Percentiles rank a stretch among this genome's conserved stretches.
Evolutionary conservation across 2,113 vertebrate genomes (phyloP).

Genomic region (Epinephelus moara): DNA sequence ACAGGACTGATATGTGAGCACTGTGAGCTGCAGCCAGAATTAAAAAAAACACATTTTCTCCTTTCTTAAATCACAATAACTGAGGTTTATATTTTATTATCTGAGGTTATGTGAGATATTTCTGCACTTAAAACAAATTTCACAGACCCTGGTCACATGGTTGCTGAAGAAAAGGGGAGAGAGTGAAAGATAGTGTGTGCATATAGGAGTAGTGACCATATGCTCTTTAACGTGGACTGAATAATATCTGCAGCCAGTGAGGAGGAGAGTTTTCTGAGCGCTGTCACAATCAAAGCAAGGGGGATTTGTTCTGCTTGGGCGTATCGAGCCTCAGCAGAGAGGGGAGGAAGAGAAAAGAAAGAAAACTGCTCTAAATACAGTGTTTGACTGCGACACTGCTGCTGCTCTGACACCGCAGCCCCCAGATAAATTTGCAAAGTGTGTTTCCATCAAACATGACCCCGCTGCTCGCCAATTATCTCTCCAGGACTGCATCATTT

Average conservation of each 20-base stretch:
- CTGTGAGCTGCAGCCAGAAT: neutral
- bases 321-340: slow-evolving; percentile 43
- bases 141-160: neutral
- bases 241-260: slow-evolving; percentile 29
- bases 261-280: slow-evolving; percentile 17
- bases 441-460: slow-evolving; percentile 80
- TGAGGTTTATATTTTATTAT: neutral
- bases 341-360: slow-evolving; percentile 28
- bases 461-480: slow-evolving; percentile 78
- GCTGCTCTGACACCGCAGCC: slow-evolving; percentile 18
- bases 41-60: no score
- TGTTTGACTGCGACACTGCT: slow-evolving; percentile 63
- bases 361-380: slow-evolving; percentile 51
- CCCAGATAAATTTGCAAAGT: slow-evolving; percentile 74
- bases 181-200: neutral
- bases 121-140: neutral
- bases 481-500: slow-evolving; percentile 60
- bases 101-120: neutral
- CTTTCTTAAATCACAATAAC: no score
- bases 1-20: neutral
- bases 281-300: slow-evolving; percentile 51
- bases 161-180: neutral
- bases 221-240: slow-evolving; percentile 36
- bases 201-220: neutral
- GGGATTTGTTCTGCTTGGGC: slow-evolving; percentile 55